phyloP scores from a whole-genome alignment of 2,888 invertebrate genomes.

The Dromius quadrimaculatus region DNA sequence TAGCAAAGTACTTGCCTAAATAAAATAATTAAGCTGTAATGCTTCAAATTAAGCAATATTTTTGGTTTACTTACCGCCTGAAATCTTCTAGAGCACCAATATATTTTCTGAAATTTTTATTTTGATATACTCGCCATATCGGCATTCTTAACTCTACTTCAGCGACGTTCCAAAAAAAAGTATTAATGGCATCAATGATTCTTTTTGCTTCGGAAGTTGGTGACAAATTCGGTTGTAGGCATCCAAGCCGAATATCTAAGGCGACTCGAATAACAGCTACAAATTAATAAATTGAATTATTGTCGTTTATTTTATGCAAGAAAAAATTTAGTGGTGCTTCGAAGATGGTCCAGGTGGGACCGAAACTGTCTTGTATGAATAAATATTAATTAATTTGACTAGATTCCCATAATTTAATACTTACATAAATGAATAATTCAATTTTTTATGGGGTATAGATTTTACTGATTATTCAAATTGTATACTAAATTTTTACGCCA shows the following conservation, averaged over 20 bases:
- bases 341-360: too few relatives aligned
- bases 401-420: too few relatives aligned
- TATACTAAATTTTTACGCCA: too few relatives aligned
- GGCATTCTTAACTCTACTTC: conserved; percentile 81
- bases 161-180: conserved; percentile 82
- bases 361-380: too few relatives aligned
- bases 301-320: too few relatives aligned
- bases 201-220: conserved; percentile 75
- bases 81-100: conserved; percentile 79
- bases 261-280: conserved; percentile 85
- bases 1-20: neutral
- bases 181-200: conserved; percentile 83
- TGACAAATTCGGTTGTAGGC: conserved; percentile 70
- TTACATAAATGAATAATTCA: too few relatives aligned
- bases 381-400: too few relatives aligned
- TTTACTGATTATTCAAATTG: too few relatives aligned
- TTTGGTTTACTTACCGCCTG: conserved; percentile 70
- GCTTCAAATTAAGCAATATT: neutral
- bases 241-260: conserved; percentile 83
- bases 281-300: too few relatives aligned
- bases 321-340: too few relatives aligned
- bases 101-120: conserved; percentile 78
- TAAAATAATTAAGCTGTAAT: neutral
- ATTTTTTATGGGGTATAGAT: too few relatives aligned
- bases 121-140: conserved; percentile 80